A percentile compares a stretch with the other conserved stretches of the same genome.
Evolutionary conservation across 2,888 invertebrate genomes (phyloP).

Genomic region (Drosophila atripex): DNA sequence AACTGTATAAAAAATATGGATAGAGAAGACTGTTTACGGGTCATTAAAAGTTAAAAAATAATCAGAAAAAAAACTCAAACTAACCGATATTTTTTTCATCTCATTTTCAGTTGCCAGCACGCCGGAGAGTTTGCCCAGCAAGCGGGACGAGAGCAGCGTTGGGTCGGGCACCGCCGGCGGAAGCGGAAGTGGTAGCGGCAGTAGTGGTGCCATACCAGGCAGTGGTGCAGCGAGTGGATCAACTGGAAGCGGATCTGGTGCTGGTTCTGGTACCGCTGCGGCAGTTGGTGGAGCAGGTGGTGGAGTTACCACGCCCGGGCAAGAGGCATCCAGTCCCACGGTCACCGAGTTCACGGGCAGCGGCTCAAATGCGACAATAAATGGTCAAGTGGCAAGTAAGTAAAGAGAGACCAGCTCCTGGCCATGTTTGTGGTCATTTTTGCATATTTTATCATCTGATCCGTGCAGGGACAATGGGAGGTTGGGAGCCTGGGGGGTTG

Average conservation of each 20-base stretch:
- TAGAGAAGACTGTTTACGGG: too few relatives aligned
- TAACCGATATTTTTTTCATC: constrained; percentile 44
- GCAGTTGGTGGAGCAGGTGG: constrained; percentile 40
- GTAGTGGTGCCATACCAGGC: constrained; percentile 27
- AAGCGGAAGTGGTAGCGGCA: constrained; percentile 36
- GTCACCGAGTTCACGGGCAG: constrained; percentile 53
- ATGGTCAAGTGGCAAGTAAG: constrained; percentile 85
- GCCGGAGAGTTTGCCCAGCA: constrained; percentile 87
- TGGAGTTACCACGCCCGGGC: constrained; percentile 45
- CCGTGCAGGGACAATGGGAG: neutral
- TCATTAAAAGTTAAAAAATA: too few relatives aligned
- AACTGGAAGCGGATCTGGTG: constrained; percentile 26
- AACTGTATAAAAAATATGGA: too few relatives aligned
- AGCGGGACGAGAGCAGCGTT: constrained; percentile 85
- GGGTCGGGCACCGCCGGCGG: constrained; percentile 57
- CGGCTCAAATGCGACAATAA: constrained; percentile 77
- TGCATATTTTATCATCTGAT: constrained; percentile 40
- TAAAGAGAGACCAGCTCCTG: constrained; percentile 45
- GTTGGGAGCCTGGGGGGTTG: neutral
- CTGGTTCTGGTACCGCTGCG: constrained; percentile 21
- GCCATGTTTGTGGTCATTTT: constrained; percentile 18
- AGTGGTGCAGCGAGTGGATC: constrained; percentile 39
- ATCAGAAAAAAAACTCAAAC: neutral
- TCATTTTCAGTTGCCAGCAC: constrained; percentile 92
- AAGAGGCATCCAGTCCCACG: constrained; percentile 60